Evolutionary conservation across 2,113 vertebrate species (phyloP).

Genomic region (Pseudorasbora parva): DNA sequence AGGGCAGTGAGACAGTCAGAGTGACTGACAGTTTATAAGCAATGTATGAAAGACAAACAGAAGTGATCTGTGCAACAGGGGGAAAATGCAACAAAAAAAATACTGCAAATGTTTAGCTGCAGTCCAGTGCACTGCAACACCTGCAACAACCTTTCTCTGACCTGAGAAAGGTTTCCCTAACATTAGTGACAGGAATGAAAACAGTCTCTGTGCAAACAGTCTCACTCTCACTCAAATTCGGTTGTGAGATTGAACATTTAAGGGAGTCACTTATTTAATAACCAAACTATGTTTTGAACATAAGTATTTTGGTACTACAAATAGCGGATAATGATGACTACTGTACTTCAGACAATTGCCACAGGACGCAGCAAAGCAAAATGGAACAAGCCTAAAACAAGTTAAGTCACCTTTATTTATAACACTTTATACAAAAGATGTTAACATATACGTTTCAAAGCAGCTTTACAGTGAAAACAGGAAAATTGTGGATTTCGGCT

Average conservation of each 20-base stretch:
- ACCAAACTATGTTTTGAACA: neutral
- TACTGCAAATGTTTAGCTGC: neutral
- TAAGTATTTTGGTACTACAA: neutral
- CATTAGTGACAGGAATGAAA: neutral
- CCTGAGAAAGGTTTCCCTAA: neutral
- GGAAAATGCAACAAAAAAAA: too few relatives aligned
- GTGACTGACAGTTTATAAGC: neutral
- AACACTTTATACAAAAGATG: too few relatives aligned
- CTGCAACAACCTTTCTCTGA: too few relatives aligned
- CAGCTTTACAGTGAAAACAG: too few relatives aligned
- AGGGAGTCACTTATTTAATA: neutral
- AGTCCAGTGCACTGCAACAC: neutral
- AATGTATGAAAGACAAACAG: neutral
- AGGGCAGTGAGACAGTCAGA: neutral
- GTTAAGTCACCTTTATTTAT: too few relatives aligned
- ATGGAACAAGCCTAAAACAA: neutral
- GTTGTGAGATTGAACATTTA: neutral
- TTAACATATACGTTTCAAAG: too few relatives aligned
- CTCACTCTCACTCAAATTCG: neutral
- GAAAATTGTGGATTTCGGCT: too few relatives aligned
- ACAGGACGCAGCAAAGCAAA: slow-evolving; percentile 33
- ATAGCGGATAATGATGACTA: neutral
- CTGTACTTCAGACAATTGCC: neutral
- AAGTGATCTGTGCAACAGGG: neutral
- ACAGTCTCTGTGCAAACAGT: neutral